phyloP scores from a whole-genome alignment of 92 coral and sea anemone species.

The Scolanthus callimorphus region DNA sequence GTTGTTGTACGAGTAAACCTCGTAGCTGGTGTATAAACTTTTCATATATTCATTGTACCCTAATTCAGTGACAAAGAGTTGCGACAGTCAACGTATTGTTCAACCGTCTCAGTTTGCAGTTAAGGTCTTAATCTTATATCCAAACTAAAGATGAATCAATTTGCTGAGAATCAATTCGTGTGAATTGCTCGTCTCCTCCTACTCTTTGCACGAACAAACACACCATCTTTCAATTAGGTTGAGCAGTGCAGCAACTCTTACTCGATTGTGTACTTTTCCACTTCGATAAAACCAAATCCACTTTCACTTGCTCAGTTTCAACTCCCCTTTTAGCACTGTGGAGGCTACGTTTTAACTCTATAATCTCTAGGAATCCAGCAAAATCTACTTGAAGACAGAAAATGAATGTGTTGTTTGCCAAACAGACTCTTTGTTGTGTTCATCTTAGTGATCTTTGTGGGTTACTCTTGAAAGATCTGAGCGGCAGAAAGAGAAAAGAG shows the following conservation, averaged over 20 bases:
- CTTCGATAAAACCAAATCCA: neutral
- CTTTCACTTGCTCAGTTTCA: neutral
- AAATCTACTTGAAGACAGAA: conserved; percentile 42
- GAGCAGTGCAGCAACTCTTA: neutral
- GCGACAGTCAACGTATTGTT: conserved; percentile 40
- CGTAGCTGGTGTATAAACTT: conserved; percentile 9
- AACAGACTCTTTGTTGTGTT: conserved; percentile 42
- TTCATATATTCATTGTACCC: conserved; percentile 32
- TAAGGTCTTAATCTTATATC: conserved; percentile 49
- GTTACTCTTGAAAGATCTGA: conserved; percentile 14
- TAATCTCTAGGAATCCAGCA: conserved; percentile 18
- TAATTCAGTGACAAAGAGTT: conserved; percentile 37
- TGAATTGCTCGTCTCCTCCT: conserved; percentile 69
- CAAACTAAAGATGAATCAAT: conserved; percentile 58
- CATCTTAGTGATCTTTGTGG: conserved; percentile 42
- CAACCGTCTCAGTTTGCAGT: conserved; percentile 25
- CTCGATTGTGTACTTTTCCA: neutral
- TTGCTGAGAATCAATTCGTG: conserved; percentile 57
- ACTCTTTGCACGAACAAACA: conserved; percentile 67
- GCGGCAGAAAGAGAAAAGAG: neutral
- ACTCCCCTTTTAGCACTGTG: conserved; percentile 15
- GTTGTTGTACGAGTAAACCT: too few species aligned
- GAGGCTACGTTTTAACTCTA: conserved; percentile 11
- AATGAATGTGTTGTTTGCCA: conserved; percentile 75
- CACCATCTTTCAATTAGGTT: conserved; percentile 57